Base-by-base conservation (phyloP, 2,888 invertebrate genomes). In the Drosophila birchii region DNA sequence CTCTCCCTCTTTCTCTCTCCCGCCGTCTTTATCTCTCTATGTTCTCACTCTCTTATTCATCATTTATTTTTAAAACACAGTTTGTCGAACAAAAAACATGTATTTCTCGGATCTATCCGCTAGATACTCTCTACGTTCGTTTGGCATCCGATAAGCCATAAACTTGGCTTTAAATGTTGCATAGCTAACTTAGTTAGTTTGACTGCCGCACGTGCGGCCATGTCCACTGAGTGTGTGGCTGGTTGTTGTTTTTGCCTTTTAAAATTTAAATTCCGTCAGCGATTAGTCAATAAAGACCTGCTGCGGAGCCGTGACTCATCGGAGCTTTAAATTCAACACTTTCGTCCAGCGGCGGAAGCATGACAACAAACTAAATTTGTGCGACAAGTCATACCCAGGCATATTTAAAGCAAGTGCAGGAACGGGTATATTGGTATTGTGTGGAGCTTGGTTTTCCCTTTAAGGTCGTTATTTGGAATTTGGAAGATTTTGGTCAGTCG, bases 41-140 rank as follows among this genome's bases (percentile, higher is more conserved):
- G 20, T 34, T 23, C 34, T 3, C 23, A 20, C 38, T 29, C 34
- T 67, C 81, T 81, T 83, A 81, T 80, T 80, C 87, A 81, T 81
- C 86, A 81, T 91, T 90, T 90, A 90, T 91, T 91, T 90, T 89
- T 90, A 91, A 84, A 91, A 84, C 90, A 84, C 89, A 82, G 81
- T 82, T 86, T 86, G 88, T 90, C 82, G 80, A 77, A 78, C 71
- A 72, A 78, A 72, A 78, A 72, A 78, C 73, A 72, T 53, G 38
- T 29, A 20, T 55, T 51, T 51, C 32, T 60, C 41, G 20, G 26
- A 36, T 56, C 61, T 23, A 36, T 51, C 43, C 38, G 51, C 14
- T 14, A 44, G 51, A 66, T 66, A 38, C 63, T 23, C 51, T 43
- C 43, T n/a, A 29, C 32, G 39, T 32, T 32, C 41, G 29, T 34